Conservation (phyloP, 2,888 invertebrate genomes). For the Onthophagus sagittarius region DNA sequence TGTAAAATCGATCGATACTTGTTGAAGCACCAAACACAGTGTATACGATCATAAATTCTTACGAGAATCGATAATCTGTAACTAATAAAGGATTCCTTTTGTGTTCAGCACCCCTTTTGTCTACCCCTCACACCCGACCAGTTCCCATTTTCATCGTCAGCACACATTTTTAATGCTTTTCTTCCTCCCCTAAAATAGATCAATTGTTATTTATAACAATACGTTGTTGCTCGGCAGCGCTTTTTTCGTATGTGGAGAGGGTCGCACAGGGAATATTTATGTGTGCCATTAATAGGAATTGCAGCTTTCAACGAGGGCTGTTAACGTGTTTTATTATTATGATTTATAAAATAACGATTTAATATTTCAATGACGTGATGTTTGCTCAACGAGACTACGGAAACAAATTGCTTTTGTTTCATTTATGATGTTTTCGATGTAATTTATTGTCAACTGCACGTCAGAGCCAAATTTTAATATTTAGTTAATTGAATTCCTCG, state of each 20-base stretch:
- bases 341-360: not conserved
- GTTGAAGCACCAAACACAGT: constrained; percentile 22
- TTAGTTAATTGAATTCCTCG: not conserved
- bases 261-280: not conserved
- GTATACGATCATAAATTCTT: constrained; percentile 15
- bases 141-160: not conserved
- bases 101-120: constrained; percentile 11
- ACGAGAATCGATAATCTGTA: constrained; percentile 19
- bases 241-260: not conserved
- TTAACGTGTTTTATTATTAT: not conserved
- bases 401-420: not conserved
- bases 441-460: not conserved
- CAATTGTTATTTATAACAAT: constrained; percentile 18
- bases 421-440: not conserved
- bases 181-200: constrained; percentile 12
- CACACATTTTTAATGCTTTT: not conserved
- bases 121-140: not conserved
- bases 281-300: not conserved
- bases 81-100: constrained; percentile 21
- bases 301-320: not conserved
- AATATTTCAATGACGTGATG: not conserved
- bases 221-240: not conserved
- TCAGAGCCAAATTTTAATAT: not conserved
- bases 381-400: not conserved
- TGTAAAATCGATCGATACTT: constrained; percentile 18